Conservation (phyloP, 2,888 invertebrate species). For the Nomada goodeniana region DNA sequence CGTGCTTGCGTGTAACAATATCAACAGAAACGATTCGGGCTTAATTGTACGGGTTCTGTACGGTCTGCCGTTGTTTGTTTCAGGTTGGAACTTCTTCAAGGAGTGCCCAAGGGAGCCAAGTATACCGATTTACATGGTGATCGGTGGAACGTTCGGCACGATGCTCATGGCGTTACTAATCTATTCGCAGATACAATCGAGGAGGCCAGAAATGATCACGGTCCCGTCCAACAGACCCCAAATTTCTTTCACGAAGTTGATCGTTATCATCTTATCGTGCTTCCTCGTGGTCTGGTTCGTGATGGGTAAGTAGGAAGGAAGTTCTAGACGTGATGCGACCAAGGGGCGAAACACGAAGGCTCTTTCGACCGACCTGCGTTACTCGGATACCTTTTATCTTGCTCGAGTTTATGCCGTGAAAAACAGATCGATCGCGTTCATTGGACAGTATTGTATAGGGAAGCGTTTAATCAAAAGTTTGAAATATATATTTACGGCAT, state of each 20-base stretch:
- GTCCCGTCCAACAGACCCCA: conserved; percentile 79
- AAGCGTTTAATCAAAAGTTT: no score
- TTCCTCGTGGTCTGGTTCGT: conserved; percentile 92
- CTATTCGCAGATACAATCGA: conserved; percentile 80
- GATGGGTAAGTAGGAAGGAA: conserved; percentile 85
- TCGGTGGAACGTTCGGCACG: conserved; percentile 91
- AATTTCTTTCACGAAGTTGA: conserved; percentile 86
- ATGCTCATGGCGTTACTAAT: conserved; percentile 86
- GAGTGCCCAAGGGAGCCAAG: conserved; percentile 92
- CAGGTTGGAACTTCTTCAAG: conserved; percentile 92
- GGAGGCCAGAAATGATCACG: conserved; percentile 80
- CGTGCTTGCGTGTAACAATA: no score
- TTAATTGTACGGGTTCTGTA: no score
- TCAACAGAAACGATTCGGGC: no score
- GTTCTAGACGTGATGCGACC: background rate
- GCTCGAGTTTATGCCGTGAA: no score
- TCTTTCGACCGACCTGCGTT: background rate
- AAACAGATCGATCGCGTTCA: conserved; percentile 20
- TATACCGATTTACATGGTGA: conserved; percentile 93
- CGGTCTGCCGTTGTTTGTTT: conserved; percentile 38
- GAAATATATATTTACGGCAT: background rate
- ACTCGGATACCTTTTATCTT: background rate
- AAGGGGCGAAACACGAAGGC: background rate
- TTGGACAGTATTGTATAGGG: no score
- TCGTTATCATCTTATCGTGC: conserved; percentile 88